phyloP scores from a whole-genome alignment of 2,113 vertebrate species.

The Sylvia atricapilla region DNA sequence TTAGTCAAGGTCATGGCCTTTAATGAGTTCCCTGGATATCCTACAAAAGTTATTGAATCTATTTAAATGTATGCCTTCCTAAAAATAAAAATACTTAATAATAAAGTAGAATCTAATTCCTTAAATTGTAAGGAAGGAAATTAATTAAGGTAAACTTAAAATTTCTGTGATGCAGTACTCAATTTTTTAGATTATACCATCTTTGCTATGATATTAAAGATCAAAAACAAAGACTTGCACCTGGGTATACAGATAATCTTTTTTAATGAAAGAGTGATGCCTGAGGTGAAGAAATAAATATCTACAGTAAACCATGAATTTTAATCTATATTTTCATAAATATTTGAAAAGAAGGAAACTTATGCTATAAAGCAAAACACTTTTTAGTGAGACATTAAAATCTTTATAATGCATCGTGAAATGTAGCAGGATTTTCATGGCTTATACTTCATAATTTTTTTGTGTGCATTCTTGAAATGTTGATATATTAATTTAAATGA shows the following conservation, averaged over 20 bases:
- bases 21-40: constrained; percentile 18
- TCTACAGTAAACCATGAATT: not conserved
- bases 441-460: not conserved
- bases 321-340: not conserved
- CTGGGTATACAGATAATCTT: not conserved
- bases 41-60: not conserved
- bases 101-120: not conserved
- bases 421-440: not conserved
- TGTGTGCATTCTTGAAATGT: not conserved
- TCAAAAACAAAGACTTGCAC: not conserved
- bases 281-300: not conserved
- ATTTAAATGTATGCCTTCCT: not conserved
- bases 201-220: not conserved
- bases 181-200: not conserved
- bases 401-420: not conserved
- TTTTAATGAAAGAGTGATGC: not conserved
- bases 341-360: not conserved
- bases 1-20: not conserved
- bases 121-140: not conserved
- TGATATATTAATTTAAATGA: not conserved
- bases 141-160: not conserved
- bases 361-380: not conserved
- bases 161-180: not conserved
- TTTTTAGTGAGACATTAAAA: not conserved
- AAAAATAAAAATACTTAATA: not conserved